Evolutionary conservation across 2,888 invertebrate species (phyloP), one percentile per base, ranked within the genome.

Genomic region (Metalampra italica): DNA sequence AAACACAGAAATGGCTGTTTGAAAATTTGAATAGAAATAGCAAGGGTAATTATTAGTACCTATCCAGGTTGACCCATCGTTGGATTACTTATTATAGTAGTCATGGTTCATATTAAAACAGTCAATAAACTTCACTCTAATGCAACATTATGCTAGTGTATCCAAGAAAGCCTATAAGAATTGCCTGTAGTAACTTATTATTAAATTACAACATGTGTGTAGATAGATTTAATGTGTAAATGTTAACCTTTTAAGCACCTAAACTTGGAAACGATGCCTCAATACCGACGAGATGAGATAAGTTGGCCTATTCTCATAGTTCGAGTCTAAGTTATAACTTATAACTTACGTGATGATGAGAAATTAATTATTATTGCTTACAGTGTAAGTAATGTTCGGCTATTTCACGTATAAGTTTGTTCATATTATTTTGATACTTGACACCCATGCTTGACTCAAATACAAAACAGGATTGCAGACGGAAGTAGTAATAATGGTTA

Each of bases 261-360:
- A 49, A 78, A 77, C 65, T 78, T 73, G 59, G 66, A 57, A 68
- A 65, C 60, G 60, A 52, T 54, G 56, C 65, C 62, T 60, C 69
- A 69, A 76, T 75, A 62, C 76, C 68, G 59, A 61, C 54, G 70
- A 75, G 81, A 84, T 84, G 77, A 78, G 69, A 65, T 60, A 78
- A 84, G 75, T 84, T 82, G 60, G 62, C 58, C 72, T 62, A 71
- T 79, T 75, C 71, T 59, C 65, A 32, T 68, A 77, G 73, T 76
- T 75, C 48, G 55, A 39, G 48, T 57, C 57, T 56, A 58, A 60
- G 61, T 74, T 68, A 62, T 67, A 66, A 63, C 63, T 64, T 62
- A 66, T 64, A 67, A 69, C 62, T 58, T 59, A 60, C 60, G 62
- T 62, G 69, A 57, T 61, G 63, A 65, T 65, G 62, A 50, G 52